These are phyloP conservation scores for Andricus curvator DNA, from an alignment of 2,888 invertebrate species.

Conservation along the genomic window DNA sequence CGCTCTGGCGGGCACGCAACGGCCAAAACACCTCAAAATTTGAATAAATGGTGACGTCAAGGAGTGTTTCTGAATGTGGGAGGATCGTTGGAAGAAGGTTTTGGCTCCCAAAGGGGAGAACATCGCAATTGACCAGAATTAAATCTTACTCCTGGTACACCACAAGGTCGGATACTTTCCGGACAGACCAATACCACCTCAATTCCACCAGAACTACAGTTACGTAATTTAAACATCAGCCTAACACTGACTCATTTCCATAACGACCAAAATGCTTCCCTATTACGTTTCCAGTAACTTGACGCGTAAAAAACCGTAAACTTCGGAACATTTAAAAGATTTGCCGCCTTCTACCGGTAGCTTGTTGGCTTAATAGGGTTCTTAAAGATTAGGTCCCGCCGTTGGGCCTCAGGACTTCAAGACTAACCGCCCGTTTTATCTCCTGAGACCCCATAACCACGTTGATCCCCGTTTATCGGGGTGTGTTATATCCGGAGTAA, in stretches of 20 bases:
- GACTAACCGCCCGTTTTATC: conserved; percentile 25
- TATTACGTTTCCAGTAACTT: conserved; percentile 28
- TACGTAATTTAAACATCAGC: conserved; percentile 11
- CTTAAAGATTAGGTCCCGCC: conserved; percentile 67
- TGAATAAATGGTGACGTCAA: too few relatives aligned
- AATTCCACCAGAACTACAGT: not conserved
- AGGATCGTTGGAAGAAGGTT: too few relatives aligned
- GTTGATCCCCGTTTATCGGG: conserved; percentile 32
- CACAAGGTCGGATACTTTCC: too few relatives aligned
- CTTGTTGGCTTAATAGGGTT: conserved; percentile 69
- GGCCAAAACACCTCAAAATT: too few relatives aligned
- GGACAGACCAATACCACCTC: not conserved
- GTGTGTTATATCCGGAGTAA: conserved; percentile 57
- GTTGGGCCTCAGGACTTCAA: conserved; percentile 23
- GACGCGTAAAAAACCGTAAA: conserved; percentile 17
- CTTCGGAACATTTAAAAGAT: conserved; percentile 23
- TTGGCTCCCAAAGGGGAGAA: too few relatives aligned
- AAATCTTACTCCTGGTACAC: too few relatives aligned
- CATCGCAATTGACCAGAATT: too few relatives aligned
- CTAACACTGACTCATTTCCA: conserved; percentile 9
- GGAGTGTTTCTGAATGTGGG: too few relatives aligned
- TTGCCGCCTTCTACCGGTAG: conserved; percentile 33
- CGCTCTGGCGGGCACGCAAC: too few relatives aligned
- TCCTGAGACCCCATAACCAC: conserved; percentile 21
- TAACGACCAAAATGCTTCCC: conserved; percentile 31